Conservation (phyloP, 2,888 invertebrate species). For the Sarcophaga subvicina region DNA sequence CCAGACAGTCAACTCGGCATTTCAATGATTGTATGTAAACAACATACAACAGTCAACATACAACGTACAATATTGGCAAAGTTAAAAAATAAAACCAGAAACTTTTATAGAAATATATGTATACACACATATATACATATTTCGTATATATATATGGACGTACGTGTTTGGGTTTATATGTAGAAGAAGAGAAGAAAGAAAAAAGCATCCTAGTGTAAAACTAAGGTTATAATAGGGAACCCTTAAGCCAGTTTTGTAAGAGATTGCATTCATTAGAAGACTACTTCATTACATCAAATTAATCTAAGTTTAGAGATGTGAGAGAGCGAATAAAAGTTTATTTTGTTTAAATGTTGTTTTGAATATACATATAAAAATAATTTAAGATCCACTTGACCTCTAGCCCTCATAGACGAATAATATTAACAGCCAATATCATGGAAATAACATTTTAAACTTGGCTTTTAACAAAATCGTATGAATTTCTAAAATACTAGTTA, state of each 20-base stretch:
- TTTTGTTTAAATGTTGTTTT: too few relatives aligned
- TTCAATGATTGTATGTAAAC: slow-evolving; percentile 61
- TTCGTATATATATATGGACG: too few relatives aligned
- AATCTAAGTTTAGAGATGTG: too few relatives aligned
- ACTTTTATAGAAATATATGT: not conserved
- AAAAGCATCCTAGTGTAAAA: not conserved
- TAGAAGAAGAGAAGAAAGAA: not conserved
- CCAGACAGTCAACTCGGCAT: slow-evolving; percentile 57
- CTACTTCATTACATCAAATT: not conserved
- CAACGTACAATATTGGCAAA: not conserved
- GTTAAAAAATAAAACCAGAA: not conserved
- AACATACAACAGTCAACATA: slow-evolving; percentile 32
- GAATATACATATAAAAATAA: too few relatives aligned
- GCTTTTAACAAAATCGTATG: too few relatives aligned
- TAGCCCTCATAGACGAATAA: too few relatives aligned
- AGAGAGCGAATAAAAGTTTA: too few relatives aligned
- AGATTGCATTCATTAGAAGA: not conserved
- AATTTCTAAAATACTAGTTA: too few relatives aligned
- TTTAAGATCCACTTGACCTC: too few relatives aligned
- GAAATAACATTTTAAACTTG: too few relatives aligned
- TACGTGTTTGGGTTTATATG: not conserved
- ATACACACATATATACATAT: too few relatives aligned
- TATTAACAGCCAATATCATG: too few relatives aligned
- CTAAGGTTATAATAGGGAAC: not conserved
- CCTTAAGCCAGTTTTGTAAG: not conserved